Base-by-base conservation (phyloP, 2,888 invertebrate species). In the Malthinus seriepunctatus region DNA sequence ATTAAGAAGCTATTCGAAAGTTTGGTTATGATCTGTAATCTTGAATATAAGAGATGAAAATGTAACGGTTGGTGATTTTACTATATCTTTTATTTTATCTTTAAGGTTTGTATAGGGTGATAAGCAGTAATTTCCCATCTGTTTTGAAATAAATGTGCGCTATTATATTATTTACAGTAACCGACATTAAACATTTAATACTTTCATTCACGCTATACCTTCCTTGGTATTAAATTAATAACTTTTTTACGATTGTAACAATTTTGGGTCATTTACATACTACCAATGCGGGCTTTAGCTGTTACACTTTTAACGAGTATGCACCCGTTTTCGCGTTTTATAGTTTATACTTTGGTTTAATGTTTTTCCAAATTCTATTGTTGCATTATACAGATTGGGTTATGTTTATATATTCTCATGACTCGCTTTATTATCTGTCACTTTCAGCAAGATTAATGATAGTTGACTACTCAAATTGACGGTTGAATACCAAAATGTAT, bases 261-360 rank as follows among this genome's bases (percentile, higher is more conserved):
- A 72, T 73, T 71, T 72, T 71, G 65, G 63, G 66, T 69, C 68
- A 75, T 75, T 75, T 74, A 70, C 73, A 75, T 74, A 75, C 69
- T 69, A 68, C 67, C 66, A 66, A 73, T 72, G 72, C 71, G 71
- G 71, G 71, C 67, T 67, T 23, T 60, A 58, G 69, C 65, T 66
- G 68, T 70, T 71, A 70, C 70, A 71, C 71, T 73, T 42, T 73
- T 73, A 73, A 73, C 69, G 72, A 71, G 69, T 71, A 60, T 56
- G 71, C 69, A 68, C 67, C 70, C 70, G 69, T 72, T 73, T 71
- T 70, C 70, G 66, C 68, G 65, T 72, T 74, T 73, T 74, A 74
- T 73, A 71, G 73, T 72, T 70, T 69, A 70, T 67, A 69, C 64
- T 61, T 67, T 63, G 66, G 67, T 70, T 69, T 69, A 71, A 68